Base-by-base conservation (phyloP, 2,888 invertebrate species). In the Gandaritis pyraliata region DNA sequence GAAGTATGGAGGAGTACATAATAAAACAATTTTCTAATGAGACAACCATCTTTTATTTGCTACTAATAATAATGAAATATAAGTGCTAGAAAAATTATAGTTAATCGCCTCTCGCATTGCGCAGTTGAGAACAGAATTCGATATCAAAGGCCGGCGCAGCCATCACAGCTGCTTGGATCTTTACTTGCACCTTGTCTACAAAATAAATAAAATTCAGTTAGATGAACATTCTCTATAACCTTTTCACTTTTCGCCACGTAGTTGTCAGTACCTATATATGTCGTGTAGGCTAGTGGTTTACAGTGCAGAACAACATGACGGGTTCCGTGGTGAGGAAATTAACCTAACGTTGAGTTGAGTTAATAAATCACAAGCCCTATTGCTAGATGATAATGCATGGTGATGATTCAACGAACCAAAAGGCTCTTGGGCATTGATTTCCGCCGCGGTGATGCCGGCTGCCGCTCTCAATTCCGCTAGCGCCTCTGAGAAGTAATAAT, bases 11-110 rank as follows among this genome's bases (percentile, higher is more conserved):
- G 72, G 88, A 90, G 90, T 90, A 91, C 88, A 87, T 83, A 74
- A 83, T 84, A 88, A 89, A 90, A 85, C 74, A 83, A 79, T 88
- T 90, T 90, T 90, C 83, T 89, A 89, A 85, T 73, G 83, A 82
- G 62, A 69, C 11, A 39, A 65, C 53, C 68, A 43, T 73, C 72
- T 82, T 86, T 85, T 80, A 78, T 79, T 79, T 72, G 39, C 29
- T 38, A 29, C 10, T 10, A 33, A 46, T 23, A 18, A 12, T 8
- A 2, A 16, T 5, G 12, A 23, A 23, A 18, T 36, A 23, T 39
- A 50, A 41, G 51, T 33, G 33, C 33, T 33, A 33, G 33, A 8
- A 33, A 11, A 33, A 33, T 7, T n/a, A 8, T 15, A 2, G 41
- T 47, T 78, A 87, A 30, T 90, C 87, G 0, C 66, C 88, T 5